phyloP scores from a whole-genome alignment of 2,797 vertebrate species.

The Sebastes oblongus region DNA sequence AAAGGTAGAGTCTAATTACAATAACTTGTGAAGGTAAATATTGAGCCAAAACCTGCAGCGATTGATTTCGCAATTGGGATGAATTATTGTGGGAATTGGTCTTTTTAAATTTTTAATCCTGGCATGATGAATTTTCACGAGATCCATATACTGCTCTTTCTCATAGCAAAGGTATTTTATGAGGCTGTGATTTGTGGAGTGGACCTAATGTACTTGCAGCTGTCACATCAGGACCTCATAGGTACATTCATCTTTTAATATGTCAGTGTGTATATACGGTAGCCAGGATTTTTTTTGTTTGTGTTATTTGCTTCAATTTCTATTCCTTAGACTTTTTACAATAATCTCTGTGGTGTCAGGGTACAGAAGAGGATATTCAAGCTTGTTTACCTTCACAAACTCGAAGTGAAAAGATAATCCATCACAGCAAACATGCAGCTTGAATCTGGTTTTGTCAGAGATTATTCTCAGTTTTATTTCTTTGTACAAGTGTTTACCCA shows the following conservation, averaged over 20 bases:
- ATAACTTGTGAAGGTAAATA: constrained; percentile 5
- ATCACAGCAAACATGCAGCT: background rate
- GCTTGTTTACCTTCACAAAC: background rate
- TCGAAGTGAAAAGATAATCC: background rate
- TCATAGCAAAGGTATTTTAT: background rate
- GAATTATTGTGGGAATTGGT: constrained; percentile 21
- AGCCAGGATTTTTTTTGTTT: background rate
- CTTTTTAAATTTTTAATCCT: constrained; percentile 38
- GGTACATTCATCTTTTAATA: background rate
- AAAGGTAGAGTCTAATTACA: constrained; percentile 7
- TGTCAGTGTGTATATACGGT: background rate
- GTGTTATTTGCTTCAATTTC: background rate
- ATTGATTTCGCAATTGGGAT: constrained; percentile 12
- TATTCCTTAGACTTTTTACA: background rate
- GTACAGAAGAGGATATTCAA: background rate
- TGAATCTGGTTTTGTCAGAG: background rate
- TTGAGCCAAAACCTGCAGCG: constrained; percentile 19
- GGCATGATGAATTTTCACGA: constrained; percentile 29
- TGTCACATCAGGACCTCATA: background rate
- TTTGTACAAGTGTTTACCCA: background rate
- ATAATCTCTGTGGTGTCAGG: background rate
- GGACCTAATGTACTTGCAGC: background rate
- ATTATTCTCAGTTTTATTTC: background rate
- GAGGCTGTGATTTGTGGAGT: constrained; percentile 9
- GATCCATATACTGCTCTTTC: constrained; percentile 1